phyloP scores from a whole-genome alignment of 2,113 vertebrate species.

The Megaleporinus macrocephalus region DNA sequence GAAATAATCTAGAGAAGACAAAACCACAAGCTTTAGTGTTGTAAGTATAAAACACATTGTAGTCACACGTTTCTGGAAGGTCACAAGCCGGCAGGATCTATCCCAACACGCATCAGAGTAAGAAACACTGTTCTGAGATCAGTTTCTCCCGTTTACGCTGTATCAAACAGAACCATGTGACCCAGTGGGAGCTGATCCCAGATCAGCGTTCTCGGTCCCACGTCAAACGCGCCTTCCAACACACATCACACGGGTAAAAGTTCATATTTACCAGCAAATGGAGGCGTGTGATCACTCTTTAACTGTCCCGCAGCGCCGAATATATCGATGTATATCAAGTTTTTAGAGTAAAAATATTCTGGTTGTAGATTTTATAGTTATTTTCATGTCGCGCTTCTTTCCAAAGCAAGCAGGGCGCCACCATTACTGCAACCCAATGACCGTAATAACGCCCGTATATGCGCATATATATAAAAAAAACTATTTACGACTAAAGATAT shows the following conservation, averaged over 20 bases:
- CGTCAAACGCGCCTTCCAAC: neutral
- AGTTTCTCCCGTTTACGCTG: neutral
- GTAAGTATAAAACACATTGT: neutral
- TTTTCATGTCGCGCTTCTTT: neutral
- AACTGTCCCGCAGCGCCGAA: neutral
- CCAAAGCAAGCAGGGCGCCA: constrained; percentile 49
- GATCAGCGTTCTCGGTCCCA: neutral
- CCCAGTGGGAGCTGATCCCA: neutral
- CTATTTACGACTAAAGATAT: neutral
- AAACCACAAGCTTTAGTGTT: neutral
- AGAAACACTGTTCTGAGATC: neutral
- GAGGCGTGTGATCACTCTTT: neutral
- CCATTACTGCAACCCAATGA: constrained; percentile 57
- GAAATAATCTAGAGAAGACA: neutral
- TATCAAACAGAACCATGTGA: neutral
- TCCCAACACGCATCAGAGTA: neutral
- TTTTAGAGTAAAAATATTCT: neutral
- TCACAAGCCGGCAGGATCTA: neutral
- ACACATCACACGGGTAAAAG: neutral
- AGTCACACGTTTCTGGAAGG: neutral
- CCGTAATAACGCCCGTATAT: neutral
- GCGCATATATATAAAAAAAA: neutral
- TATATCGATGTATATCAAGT: neutral
- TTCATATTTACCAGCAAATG: neutral
- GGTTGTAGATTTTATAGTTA: neutral